Conservation (phyloP, 2,888 invertebrate species). For the Flexamia atlantica region DNA sequence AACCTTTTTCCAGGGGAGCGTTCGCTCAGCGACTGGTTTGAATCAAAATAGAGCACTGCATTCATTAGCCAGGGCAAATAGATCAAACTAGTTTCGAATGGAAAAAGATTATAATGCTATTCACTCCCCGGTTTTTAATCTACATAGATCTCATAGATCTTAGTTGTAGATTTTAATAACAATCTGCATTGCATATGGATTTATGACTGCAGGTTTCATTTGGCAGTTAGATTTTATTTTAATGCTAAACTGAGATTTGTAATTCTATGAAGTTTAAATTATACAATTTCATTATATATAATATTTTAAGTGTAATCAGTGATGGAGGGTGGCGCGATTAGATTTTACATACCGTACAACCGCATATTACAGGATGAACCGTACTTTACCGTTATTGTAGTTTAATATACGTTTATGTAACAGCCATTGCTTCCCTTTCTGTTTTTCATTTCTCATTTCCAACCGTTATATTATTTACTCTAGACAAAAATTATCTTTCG, state of each 20-base stretch:
- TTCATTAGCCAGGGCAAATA: background rate
- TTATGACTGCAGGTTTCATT: conserved; percentile 15
- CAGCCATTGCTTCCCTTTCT: too few species aligned
- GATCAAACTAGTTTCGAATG: conserved; percentile 36
- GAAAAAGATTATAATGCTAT: conserved; percentile 19
- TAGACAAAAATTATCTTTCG: too few species aligned
- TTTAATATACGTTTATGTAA: too few species aligned
- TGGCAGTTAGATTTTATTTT: background rate
- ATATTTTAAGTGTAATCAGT: too few species aligned
- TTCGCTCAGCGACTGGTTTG: conserved; percentile 54
- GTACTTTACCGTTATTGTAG: too few species aligned
- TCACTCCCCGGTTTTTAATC: conserved; percentile 30
- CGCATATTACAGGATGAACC: too few species aligned
- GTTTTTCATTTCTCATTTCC: too few species aligned
- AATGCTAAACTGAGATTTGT: background rate
- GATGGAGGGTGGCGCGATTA: too few species aligned
- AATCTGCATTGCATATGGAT: background rate
- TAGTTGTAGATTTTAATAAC: conserved; percentile 26
- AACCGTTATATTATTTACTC: too few species aligned
- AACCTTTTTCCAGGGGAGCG: conserved; percentile 39
- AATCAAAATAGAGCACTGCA: conserved; percentile 52
- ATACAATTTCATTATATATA: too few species aligned
- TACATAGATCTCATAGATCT: background rate
- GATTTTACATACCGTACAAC: too few species aligned
- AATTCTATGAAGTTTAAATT: too few species aligned